Base-by-base conservation (phyloP, 2,113 vertebrate species). In the Regulus satrapa region DNA sequence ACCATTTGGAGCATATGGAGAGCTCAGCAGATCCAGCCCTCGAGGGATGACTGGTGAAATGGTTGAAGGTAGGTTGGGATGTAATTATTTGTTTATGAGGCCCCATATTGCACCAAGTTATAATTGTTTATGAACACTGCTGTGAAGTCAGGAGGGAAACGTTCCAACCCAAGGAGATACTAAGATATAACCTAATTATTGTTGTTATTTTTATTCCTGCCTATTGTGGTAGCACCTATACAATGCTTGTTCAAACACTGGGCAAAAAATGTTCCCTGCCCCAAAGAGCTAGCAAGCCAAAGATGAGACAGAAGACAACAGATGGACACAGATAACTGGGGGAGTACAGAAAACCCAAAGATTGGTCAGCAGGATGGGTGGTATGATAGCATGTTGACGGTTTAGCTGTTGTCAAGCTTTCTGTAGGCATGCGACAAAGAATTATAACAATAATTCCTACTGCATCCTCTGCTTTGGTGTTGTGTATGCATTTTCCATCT, bases 241-340 rank as follows among this genome's bases (percentile, higher is more conserved):
- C 82, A 74, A 34, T 97, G 10, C 40, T 89, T 25, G 16, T 85
- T 87, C 64, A 76, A 82, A 85, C 3, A 9, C 10, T 68, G 38
- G 62, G 63, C 49, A 88, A 82, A 87, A 95, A 87, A 73, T 76
- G 67, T 87, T 88, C 89, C 67, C 85, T 96, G 89, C 85, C 89
- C 95, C 92, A 59, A 93, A 85, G 82, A 95, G 63, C 63, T 64
- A 73, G 67, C 46, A 88, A 68, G 58, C 31, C 87, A 59, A 71
- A 49, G 64, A 92, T 94, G 89, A 92, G 82, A 88, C 8, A 71
- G 64, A 56, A 97, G 94, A 94, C 81, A 74, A 94, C 94, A 97
- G 95, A 97, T 96, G 96, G 95, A 97, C 94, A 96, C 51, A 85
- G 43, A 88, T 80, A 96, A 69, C 85, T 67, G 94, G 90, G 17